Percentiles rank a stretch among this genome's conserved stretches.
phyloP scores from a whole-genome alignment of 1,140 invertebrate species.

The Penaeus chinensis region DNA sequence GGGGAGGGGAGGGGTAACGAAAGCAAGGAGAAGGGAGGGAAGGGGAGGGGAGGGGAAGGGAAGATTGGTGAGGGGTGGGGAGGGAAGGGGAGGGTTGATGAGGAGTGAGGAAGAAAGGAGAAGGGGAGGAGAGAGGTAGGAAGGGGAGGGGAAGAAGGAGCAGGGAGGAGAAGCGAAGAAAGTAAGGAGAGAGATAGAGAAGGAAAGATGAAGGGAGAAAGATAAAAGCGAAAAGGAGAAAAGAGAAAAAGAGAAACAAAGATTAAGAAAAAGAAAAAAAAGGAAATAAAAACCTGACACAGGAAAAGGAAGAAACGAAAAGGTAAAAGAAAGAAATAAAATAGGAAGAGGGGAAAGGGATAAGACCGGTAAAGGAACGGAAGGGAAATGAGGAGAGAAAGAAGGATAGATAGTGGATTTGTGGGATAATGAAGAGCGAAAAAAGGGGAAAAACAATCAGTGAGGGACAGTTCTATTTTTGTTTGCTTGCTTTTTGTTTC shows the following conservation, averaged over 20 bases:
- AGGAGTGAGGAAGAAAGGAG: constrained; percentile 2
- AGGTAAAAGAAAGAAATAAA: not conserved
- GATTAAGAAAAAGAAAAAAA: not conserved
- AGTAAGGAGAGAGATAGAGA: too few relatives aligned
- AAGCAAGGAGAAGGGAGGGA: too few relatives aligned
- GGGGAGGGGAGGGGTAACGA: too few relatives aligned
- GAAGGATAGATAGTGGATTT: not conserved
- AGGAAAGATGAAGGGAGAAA: not conserved
- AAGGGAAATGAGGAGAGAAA: not conserved
- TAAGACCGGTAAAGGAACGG: not conserved
- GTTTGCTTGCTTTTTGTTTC: not conserved
- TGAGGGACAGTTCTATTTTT: not conserved
- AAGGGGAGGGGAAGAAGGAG: constrained; percentile 11
- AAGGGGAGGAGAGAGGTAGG: not conserved
- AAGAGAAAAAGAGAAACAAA: not conserved
- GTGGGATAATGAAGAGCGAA: not conserved
- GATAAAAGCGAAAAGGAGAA: too few relatives aligned
- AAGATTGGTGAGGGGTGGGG: not conserved
- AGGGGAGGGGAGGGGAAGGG: constrained; percentile 28
- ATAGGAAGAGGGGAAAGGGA: not conserved
- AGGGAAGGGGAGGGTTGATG: too few relatives aligned
- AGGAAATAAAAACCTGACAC: not conserved
- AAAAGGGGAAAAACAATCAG: not conserved
- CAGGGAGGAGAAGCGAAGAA: not conserved
- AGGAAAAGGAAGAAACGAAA: not conserved